Conservation (phyloP, 1,140 invertebrate species). For the Caerostris darwini region DNA sequence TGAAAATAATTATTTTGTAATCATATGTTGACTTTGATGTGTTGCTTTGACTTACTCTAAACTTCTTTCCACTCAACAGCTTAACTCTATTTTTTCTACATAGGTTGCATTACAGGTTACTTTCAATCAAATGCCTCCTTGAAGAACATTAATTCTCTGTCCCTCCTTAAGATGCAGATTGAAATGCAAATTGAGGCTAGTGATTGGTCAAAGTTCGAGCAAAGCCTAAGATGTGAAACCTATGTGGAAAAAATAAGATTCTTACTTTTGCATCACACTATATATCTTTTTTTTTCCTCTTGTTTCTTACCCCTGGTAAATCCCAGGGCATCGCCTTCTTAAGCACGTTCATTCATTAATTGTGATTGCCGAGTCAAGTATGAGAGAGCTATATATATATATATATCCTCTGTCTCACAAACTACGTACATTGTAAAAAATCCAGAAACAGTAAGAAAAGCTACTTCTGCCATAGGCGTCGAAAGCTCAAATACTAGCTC, state of each 20-base stretch:
- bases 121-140: not conserved
- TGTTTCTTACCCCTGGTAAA: not conserved
- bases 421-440: too few relatives aligned
- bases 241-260: not conserved
- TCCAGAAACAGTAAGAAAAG: not conserved
- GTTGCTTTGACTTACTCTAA: too few relatives aligned
- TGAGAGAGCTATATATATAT: not conserved
- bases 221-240: too few relatives aligned
- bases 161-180: not conserved
- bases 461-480: constrained; percentile 16
- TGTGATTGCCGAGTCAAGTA: not conserved
- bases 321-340: not conserved
- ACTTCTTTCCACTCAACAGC: not conserved
- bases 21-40: too few relatives aligned
- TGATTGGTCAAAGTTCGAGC: too few relatives aligned
- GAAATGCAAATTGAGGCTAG: constrained; percentile 10
- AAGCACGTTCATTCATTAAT: constrained; percentile 51
- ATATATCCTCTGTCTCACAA: not conserved
- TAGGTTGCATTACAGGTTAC: not conserved
- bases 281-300: too few relatives aligned
- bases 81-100: not conserved
- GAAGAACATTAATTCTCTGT: not conserved
- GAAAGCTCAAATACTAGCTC: constrained; percentile 40
- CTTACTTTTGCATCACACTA: too few relatives aligned
- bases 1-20: too few relatives aligned